Percentiles rank a stretch among this genome's conserved stretches.
Conservation (phyloP, 1,140 invertebrate genomes). For the Atta texana region DNA sequence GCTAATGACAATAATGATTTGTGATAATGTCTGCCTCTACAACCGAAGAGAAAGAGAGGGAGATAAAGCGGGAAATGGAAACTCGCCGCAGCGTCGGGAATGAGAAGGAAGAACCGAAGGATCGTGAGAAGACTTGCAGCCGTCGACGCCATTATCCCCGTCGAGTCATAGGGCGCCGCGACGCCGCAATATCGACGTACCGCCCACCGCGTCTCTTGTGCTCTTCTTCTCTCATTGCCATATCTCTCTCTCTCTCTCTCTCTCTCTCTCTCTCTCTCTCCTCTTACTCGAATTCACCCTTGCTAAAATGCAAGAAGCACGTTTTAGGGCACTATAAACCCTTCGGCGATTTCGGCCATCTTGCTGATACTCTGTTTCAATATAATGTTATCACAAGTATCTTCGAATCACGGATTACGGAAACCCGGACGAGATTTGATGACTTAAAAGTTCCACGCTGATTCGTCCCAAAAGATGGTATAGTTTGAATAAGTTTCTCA, state of each 20-base stretch:
- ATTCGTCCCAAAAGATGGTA: not conserved
- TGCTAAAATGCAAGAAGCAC: conserved; percentile 7
- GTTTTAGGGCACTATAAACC: conserved; percentile 41
- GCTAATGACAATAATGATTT: conserved; percentile 53
- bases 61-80: not conserved
- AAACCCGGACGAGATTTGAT: not conserved
- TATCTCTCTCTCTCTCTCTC: conserved; percentile 1
- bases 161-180: conserved; percentile 76
- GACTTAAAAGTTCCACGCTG: not conserved
- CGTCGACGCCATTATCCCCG: conserved; percentile 81
- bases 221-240: conserved; percentile 35
- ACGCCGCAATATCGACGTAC: conserved; percentile 83
- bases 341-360: conserved; percentile 37
- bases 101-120: conserved; percentile 66
- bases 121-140: conserved; percentile 81
- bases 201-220: conserved; percentile 75
- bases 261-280: not conserved
- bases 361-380: not conserved
- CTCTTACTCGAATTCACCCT: not conserved
- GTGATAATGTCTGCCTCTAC: conserved; percentile 13
- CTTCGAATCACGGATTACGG: not conserved
- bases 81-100: not conserved
- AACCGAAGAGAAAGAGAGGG: not conserved
- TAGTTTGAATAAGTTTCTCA: not conserved
- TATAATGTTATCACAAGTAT: not conserved